A percentile compares a stretch with the other conserved stretches of the same genome.
Conservation (phyloP, 2,113 vertebrate species). For the Isurus oxyrinchus region DNA sequence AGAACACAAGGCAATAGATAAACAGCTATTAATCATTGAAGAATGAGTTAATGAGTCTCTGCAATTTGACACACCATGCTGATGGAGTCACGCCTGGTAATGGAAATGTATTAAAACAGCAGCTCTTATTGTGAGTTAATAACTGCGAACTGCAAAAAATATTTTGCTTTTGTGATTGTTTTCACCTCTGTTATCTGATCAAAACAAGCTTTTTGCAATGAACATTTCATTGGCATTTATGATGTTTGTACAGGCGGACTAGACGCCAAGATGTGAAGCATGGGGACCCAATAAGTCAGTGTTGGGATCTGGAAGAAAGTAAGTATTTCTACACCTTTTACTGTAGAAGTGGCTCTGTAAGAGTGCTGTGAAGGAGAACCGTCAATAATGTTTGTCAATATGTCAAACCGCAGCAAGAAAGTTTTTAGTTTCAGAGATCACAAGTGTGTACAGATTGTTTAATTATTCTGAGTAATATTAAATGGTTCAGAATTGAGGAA, state of each 20-base stretch:
- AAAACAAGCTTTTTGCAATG: background rate
- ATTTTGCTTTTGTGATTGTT: background rate
- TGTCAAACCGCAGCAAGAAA: background rate
- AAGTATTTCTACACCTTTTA: constrained; percentile 49
- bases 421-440: background rate
- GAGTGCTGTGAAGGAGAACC: background rate
- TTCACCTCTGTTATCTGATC: background rate
- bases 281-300: constrained; percentile 86
- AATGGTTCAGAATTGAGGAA: background rate
- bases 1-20: background rate
- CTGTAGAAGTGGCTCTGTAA: background rate
- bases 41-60: background rate
- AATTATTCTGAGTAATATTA: background rate
- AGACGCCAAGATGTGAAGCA: constrained; percentile 94
- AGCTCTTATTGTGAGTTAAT: background rate
- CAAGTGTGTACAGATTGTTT: background rate
- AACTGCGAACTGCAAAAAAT: background rate
- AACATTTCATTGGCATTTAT: constrained; percentile 7
- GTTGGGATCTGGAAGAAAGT: constrained; percentile 92
- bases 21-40: background rate
- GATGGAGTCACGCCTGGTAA: background rate
- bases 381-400: background rate
- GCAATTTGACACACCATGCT: background rate
- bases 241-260: constrained; percentile 65
- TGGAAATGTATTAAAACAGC: background rate